Conservation (phyloP, 2,797 vertebrate species). For the Salarias fasciatus region DNA sequence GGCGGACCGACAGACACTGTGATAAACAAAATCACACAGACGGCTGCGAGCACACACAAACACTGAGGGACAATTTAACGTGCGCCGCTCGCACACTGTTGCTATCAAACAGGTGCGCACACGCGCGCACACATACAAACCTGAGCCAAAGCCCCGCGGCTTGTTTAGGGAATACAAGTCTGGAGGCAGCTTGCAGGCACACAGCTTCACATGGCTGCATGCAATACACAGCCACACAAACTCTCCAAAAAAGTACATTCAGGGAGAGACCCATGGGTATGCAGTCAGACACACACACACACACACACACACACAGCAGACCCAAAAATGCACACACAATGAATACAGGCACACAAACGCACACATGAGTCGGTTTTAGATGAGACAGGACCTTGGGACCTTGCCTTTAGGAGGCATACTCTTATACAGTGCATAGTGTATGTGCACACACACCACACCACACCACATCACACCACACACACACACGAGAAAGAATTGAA, state of each 20-base stretch:
- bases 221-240: constrained; percentile 62
- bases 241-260: constrained; percentile 58
- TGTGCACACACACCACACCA: constrained; percentile 13
- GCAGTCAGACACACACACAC: constrained; percentile 31
- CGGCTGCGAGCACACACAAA: constrained; percentile 27
- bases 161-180: constrained; percentile 74
- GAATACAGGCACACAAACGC: constrained; percentile 41
- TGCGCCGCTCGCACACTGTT: constrained; percentile 34
- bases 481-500: constrained; percentile 8
- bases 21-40: constrained; percentile 49
- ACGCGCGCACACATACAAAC: constrained; percentile 30
- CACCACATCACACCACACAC: constrained; percentile 11
- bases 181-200: constrained; percentile 66
- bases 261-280: constrained; percentile 62
- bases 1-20: constrained; percentile 41
- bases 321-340: constrained; percentile 38
- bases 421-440: constrained; percentile 12
- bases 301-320: constrained; percentile 17
- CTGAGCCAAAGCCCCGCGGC: constrained; percentile 62
- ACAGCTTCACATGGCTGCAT: constrained; percentile 75
- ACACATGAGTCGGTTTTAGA: constrained; percentile 43
- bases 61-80: constrained; percentile 47
- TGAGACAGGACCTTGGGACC: constrained; percentile 54
- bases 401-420: constrained; percentile 38
- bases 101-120: constrained; percentile 57